Evolutionary conservation across 2,888 invertebrate genomes (phyloP).

Genomic region (Carterocephalus palaemon): DNA sequence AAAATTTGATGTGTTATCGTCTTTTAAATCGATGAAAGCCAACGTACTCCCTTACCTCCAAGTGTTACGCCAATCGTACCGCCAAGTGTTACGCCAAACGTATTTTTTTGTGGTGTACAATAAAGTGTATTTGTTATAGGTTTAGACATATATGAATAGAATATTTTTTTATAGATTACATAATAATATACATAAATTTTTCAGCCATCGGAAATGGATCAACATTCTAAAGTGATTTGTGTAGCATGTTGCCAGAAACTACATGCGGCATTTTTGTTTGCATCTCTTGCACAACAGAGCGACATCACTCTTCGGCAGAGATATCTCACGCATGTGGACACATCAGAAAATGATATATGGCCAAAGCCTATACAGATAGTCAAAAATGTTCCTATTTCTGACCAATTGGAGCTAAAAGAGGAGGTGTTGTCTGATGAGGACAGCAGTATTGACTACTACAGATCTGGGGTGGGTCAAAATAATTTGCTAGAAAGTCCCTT

Average conservation of each 20-base stretch:
- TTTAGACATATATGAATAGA: too few species aligned
- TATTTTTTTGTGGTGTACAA: too few species aligned
- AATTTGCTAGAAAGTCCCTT: constrained; percentile 23
- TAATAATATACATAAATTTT: constrained; percentile 27
- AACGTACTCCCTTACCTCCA: too few species aligned
- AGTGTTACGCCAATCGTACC: too few species aligned
- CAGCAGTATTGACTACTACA: constrained; percentile 1
- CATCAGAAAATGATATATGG: constrained; percentile 42
- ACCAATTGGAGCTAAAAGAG: constrained; percentile 51
- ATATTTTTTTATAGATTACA: too few species aligned
- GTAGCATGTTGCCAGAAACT: constrained; percentile 46
- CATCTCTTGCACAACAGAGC: constrained; percentile 41
- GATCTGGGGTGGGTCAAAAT: background rate
- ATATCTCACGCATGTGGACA: constrained; percentile 23
- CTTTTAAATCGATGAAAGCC: too few species aligned
- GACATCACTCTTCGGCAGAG: constrained; percentile 44
- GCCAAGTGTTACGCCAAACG: too few species aligned
- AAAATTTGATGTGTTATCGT: too few species aligned
- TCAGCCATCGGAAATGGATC: constrained; percentile 50
- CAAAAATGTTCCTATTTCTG: constrained; percentile 43
- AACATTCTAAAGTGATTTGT: constrained; percentile 57
- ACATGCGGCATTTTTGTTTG: constrained; percentile 49
- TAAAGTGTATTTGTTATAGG: too few species aligned
- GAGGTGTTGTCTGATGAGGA: constrained; percentile 62
- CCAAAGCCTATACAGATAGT: constrained; percentile 64